These are phyloP conservation scores for Eupithecia inturbata DNA, from an alignment of 2,888 invertebrate species.

Conservation along the genomic window DNA sequence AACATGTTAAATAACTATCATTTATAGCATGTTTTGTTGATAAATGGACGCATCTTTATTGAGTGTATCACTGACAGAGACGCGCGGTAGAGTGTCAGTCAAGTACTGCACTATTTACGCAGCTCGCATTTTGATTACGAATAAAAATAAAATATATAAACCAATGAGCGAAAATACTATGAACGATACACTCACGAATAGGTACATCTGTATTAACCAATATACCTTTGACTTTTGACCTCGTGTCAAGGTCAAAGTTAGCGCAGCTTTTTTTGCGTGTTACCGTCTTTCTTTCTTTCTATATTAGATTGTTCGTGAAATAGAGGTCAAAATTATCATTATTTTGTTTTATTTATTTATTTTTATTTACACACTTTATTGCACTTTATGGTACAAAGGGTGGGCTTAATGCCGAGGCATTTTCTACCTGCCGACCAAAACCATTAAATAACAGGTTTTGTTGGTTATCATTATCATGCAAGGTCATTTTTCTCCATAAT, in stretches of 20 bases:
- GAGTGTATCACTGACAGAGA: not conserved
- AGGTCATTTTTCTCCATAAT: too few relatives aligned
- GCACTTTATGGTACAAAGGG: too few relatives aligned
- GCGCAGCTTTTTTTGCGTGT: not conserved
- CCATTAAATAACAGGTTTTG: too few relatives aligned
- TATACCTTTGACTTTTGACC: too few relatives aligned
- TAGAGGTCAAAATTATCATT: not conserved
- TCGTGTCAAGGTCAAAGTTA: not conserved
- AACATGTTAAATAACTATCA: not conserved
- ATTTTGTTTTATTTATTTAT: too few relatives aligned
- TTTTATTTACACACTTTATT: too few relatives aligned
- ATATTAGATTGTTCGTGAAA: not conserved
- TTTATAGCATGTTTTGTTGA: not conserved
- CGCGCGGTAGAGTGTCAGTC: not conserved
- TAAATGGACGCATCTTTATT: not conserved
- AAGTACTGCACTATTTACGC: too few relatives aligned
- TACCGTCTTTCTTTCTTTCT: conserved; percentile 1
- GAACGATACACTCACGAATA: not conserved
- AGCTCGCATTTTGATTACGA: not conserved
- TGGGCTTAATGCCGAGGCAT: too few relatives aligned
- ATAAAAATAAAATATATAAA: not conserved
- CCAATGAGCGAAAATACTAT: too few relatives aligned
- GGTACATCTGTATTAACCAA: not conserved
- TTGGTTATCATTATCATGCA: too few relatives aligned
- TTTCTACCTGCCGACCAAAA: too few relatives aligned